Evolutionary conservation across 2,797 vertebrate genomes (phyloP), one percentile per base, ranked within the genome.

Genomic region (Rhynchotus rufescens): DNA sequence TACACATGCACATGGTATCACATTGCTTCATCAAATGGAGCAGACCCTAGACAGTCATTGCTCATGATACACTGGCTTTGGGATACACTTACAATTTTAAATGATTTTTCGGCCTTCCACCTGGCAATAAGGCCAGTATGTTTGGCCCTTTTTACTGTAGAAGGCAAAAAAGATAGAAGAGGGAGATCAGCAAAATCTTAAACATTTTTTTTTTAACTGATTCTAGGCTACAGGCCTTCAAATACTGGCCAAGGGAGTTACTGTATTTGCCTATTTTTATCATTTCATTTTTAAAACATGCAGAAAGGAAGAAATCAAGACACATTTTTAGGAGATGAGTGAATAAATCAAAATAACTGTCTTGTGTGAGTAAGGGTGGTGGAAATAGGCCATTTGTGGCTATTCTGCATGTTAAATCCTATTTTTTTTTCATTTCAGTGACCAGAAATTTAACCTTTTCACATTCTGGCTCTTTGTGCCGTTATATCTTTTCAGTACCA

Each of bases 301-400:
- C 76, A 64, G 45, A 85, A 71, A 89, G 57, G 22, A 49, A 36
- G 47, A 26, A 13, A 36, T 12, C 47, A 93, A 90, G 76, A 47
- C 59, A 64, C 6, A 59, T 91, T 92, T 93, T 91, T 73, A 88
- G 84, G 81, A 87, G 59, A 92, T 68, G 14, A 42, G 34, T 52
- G 62, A 80, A 66, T 75, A 92, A 92, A 95, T 22, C 57, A 90
- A 94, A 94, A 93, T 80, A 74, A 72, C 61, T 87, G 42, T 69
- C 76, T 62, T 57, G 56, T 86, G 69, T 78, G 59, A 93, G 59
- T 51, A 86, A 66, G 30, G 68, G 57, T 81, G 65, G n/a, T 89
- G 51, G 60, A 92, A 88, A 83, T n/a, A 62, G 52, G 49, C 49
- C 62, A 51, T 82, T 47, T 87, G 80, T 88, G 66, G 76, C 57